Percentiles rank a stretch among this genome's conserved stretches.
Evolutionary conservation across 1,140 invertebrate genomes (phyloP).

Genomic region (Euura saliciscinereae): DNA sequence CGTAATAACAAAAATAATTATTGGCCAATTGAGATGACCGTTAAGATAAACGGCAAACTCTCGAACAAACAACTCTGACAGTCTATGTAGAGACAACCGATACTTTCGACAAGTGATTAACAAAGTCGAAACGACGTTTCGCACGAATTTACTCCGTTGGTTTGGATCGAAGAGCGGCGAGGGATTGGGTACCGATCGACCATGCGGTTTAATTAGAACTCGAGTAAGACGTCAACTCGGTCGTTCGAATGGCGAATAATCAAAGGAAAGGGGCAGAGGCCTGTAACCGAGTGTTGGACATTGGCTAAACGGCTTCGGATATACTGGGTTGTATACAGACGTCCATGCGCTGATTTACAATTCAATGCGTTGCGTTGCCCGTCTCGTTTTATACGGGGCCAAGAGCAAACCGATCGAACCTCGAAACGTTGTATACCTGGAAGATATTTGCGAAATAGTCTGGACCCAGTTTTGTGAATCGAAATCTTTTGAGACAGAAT

Average conservation of each 20-base stretch:
- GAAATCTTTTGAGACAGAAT: too few relatives aligned
- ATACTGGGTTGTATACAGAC: neutral
- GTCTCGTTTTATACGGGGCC: neutral
- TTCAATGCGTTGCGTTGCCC: neutral
- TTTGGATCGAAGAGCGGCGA: constrained; percentile 10
- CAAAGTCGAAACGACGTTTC: neutral
- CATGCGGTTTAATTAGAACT: constrained; percentile 33
- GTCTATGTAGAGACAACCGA: neutral
- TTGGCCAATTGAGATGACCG: neutral
- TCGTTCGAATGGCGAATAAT: constrained; percentile 18
- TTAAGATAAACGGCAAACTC: too few relatives aligned
- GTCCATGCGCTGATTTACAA: neutral
- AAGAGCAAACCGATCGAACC: neutral
- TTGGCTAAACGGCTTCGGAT: neutral
- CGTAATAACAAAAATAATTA: constrained; percentile 4
- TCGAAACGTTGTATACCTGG: neutral
- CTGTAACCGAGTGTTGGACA: too few relatives aligned
- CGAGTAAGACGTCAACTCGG: constrained; percentile 33
- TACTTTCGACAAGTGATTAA: neutral
- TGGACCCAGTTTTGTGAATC: too few relatives aligned
- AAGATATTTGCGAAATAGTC: too few relatives aligned
- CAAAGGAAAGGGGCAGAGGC: neutral
- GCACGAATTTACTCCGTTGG: neutral
- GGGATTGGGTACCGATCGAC: constrained; percentile 6
- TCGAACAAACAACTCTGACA: neutral